These are phyloP conservation scores for Cynodonichthys magdalenae DNA, from an alignment of 2,797 vertebrate genomes.

Conservation along the genomic window DNA sequence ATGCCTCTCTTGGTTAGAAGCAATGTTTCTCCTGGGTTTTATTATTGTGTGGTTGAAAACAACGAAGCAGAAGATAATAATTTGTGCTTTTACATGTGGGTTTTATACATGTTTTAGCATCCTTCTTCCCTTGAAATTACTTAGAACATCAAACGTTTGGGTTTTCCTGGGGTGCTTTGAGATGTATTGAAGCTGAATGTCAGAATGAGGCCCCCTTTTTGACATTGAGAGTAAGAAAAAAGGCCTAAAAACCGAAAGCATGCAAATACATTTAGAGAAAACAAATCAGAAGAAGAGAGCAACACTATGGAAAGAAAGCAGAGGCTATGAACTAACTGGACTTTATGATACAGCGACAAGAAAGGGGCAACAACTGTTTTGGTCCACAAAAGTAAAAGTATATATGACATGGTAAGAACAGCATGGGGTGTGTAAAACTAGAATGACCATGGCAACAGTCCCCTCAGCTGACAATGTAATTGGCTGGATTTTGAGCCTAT, in stretches of 20 bases:
- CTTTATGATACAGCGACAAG: constrained; percentile 2
- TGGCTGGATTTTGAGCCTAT: constrained; percentile 33
- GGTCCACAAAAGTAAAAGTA: constrained; percentile 19
- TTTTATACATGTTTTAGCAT: background rate
- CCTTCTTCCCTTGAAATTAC: constrained; percentile 7
- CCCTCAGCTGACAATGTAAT: constrained; percentile 38
- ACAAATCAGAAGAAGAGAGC: constrained; percentile 3
- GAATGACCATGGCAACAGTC: constrained; percentile 45
- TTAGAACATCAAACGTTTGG: constrained; percentile 10
- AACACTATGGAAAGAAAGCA: constrained; percentile 3
- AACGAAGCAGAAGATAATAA: background rate
- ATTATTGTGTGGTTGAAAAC: background rate
- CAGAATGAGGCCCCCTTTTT: background rate
- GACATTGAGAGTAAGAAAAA: background rate
- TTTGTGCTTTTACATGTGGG: background rate
- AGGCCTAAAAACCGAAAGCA: background rate
- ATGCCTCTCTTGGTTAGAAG: constrained; percentile 1
- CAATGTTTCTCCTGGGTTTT: background rate
- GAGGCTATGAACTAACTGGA: constrained; percentile 4
- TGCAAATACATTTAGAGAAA: background rate
- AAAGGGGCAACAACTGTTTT: constrained; percentile 8
- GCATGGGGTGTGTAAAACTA: constrained; percentile 37
- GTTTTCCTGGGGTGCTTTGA: constrained; percentile 14
- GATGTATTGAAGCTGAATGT: constrained; percentile 5
- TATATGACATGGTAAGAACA: constrained; percentile 35